A percentile compares a stretch with the other conserved stretches of the same genome.
These are phyloP conservation scores for Gymnarchus niloticus DNA, from an alignment of 2,113 vertebrate species.

Conservation along the genomic window DNA sequence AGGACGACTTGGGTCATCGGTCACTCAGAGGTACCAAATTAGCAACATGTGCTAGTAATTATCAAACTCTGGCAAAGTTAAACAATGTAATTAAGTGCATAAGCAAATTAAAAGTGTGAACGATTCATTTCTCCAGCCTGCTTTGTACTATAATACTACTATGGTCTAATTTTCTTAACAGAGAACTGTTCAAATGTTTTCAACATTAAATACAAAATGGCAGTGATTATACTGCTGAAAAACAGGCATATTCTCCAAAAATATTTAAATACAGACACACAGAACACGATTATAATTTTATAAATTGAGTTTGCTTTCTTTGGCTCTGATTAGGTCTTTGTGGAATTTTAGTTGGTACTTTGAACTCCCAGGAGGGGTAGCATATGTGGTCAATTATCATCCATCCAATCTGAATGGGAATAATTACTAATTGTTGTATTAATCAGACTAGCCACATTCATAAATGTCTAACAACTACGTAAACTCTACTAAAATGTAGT, in stretches of 20 bases:
- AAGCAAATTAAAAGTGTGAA: slow-evolving; percentile 50
- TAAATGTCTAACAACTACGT: neutral
- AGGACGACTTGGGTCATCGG: slow-evolving; percentile 43
- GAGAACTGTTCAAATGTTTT: neutral
- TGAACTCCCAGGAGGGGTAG: neutral
- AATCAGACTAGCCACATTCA: neutral
- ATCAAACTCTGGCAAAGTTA: slow-evolving; percentile 57
- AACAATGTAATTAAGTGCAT: slow-evolving; percentile 58
- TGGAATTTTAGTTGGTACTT: neutral
- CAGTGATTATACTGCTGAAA: neutral
- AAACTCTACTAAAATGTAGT: neutral
- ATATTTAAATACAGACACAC: neutral
- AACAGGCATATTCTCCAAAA: neutral
- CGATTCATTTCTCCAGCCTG: slow-evolving; percentile 46
- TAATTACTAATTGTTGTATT: too few species aligned
- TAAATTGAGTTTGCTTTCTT: neutral
- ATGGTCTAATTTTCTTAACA: neutral
- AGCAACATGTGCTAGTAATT: slow-evolving; percentile 59
- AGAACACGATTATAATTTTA: neutral
- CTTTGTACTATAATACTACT: slow-evolving; percentile 18
- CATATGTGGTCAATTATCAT: too few species aligned
- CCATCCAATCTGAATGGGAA: too few species aligned
- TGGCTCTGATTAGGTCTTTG: neutral
- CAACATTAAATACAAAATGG: neutral
- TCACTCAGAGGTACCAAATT: slow-evolving; percentile 47